Conservation (phyloP, 2,888 invertebrate genomes). For the Meghimatium bilineatum region DNA sequence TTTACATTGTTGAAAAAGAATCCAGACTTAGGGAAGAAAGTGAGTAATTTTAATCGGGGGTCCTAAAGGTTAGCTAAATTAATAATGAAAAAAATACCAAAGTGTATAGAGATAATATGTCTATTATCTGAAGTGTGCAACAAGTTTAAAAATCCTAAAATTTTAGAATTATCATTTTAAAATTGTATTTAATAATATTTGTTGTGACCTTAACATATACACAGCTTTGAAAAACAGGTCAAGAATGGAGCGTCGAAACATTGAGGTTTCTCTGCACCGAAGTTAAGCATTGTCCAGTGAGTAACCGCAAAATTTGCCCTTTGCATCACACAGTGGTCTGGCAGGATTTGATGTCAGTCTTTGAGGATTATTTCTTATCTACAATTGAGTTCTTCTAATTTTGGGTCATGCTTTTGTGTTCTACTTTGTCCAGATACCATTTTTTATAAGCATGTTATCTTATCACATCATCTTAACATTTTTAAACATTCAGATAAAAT, state of each 20-base stretch:
- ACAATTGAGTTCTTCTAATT: not conserved
- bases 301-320: slow-evolving; percentile 16
- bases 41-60: no score
- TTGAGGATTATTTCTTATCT: not conserved
- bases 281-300: slow-evolving; percentile 31
- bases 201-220: slow-evolving; percentile 47
- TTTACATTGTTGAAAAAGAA: no score
- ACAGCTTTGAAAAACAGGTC: slow-evolving; percentile 47
- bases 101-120: no score
- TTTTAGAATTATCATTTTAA: no score
- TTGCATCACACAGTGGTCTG: not conserved
- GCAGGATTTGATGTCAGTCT: not conserved
- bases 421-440: not conserved
- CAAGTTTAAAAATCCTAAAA: no score
- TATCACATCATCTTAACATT: not conserved
- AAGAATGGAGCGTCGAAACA: slow-evolving; percentile 46
- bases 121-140: no score
- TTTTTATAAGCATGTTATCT: not conserved
- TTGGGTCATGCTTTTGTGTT: not conserved
- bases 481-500: not conserved
- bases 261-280: slow-evolving; percentile 44
- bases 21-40: no score
- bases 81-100: no score
- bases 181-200: not conserved
- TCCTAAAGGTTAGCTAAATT: no score